Evolutionary conservation across 2,888 invertebrate species (phyloP).

Genomic region (Tiliacea citrago): DNA sequence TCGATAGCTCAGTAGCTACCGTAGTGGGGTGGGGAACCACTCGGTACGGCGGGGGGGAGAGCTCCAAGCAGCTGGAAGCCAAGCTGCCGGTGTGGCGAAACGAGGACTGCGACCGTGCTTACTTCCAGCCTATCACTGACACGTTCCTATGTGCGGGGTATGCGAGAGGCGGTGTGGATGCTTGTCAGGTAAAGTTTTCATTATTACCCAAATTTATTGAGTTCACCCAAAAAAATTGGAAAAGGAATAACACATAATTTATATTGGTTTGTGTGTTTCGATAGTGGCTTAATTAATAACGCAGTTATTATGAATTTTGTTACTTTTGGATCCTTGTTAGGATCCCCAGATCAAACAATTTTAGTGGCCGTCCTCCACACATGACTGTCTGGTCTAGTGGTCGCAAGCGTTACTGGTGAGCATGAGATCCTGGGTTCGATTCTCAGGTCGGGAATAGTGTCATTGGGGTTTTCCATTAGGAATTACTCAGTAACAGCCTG

Average conservation of each 20-base stretch:
- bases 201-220: too few species aligned
- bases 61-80: slow-evolving; percentile 96
- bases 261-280: too few species aligned
- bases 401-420: too few species aligned
- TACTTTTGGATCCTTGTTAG: background rate
- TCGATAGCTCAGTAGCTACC: slow-evolving; percentile 94
- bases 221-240: too few species aligned
- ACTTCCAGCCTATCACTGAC: slow-evolving; percentile 97
- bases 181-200: slow-evolving; percentile 94
- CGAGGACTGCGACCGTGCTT: slow-evolving; percentile 96
- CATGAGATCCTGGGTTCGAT: too few species aligned
- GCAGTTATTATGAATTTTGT: background rate
- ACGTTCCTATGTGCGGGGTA: slow-evolving; percentile 97
- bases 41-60: slow-evolving; percentile 96
- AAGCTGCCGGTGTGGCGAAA: slow-evolving; percentile 97
- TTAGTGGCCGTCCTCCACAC: too few species aligned
- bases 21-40: slow-evolving; percentile 98
- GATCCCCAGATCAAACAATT: background rate
- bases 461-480: too few species aligned
- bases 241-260: too few species aligned
- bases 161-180: slow-evolving; percentile 97
- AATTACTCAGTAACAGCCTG: too few species aligned
- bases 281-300: background rate
- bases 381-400: too few species aligned
- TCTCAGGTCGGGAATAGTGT: too few species aligned